A percentile compares a stretch with the other conserved stretches of the same genome.
These are phyloP conservation scores for Rhamphomyia laevipes DNA, from an alignment of 2,888 invertebrate genomes.

Conservation along the genomic window DNA sequence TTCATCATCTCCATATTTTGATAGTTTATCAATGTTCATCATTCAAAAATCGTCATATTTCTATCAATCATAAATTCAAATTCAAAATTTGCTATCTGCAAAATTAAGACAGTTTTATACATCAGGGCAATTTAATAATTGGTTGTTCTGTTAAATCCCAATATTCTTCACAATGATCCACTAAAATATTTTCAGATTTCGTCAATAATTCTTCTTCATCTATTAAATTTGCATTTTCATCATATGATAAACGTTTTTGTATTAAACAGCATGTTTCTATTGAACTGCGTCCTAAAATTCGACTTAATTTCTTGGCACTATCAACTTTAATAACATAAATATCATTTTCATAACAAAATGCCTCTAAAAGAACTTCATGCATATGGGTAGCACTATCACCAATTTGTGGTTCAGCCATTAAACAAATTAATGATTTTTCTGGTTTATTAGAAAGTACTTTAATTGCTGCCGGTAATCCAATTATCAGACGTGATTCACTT, in stretches of 20 bases:
- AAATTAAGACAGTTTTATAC: no score
- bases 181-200: conserved; percentile 48
- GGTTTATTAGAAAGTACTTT: conserved; percentile 33
- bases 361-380: conserved; percentile 64
- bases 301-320: conserved; percentile 39
- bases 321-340: conserved; percentile 62
- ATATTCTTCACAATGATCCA: conserved; percentile 55
- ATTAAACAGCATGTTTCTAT: conserved; percentile 40
- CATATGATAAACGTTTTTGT: conserved; percentile 34
- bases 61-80: no score
- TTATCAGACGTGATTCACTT: conserved; percentile 32
- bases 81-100: no score
- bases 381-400: conserved; percentile 67
- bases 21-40: no score
- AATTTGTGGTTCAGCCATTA: conserved; percentile 53
- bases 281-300: conserved; percentile 42
- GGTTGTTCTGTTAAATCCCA: conserved; percentile 52
- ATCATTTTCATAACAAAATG: conserved; percentile 67
- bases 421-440: conserved; percentile 54
- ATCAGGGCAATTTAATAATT: conserved; percentile 48
- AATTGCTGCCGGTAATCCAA: conserved; percentile 32
- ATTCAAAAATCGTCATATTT: no score
- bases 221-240: no score
- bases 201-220: conserved; percentile 40
- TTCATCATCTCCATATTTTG: no score